Evolutionary conservation across 2,113 vertebrate genomes (phyloP).

Genomic region (Epinephelus lanceolatus): DNA sequence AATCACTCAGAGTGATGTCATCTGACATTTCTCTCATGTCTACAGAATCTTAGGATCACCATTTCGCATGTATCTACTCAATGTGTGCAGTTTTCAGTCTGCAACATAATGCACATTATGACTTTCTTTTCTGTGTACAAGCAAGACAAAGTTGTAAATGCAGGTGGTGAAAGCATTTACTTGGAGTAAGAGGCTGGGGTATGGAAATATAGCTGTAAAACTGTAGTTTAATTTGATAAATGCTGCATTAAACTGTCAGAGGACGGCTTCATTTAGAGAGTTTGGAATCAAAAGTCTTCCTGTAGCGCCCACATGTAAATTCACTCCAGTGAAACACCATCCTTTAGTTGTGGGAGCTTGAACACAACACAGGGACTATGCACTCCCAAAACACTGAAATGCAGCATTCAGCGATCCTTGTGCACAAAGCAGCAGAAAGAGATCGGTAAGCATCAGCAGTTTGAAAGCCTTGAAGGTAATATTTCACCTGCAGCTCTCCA

Average conservation of each 20-base stretch:
- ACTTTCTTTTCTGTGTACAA: background rate
- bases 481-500: constrained; percentile 71
- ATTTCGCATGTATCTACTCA: background rate
- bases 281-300: background rate
- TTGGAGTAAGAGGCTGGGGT: background rate
- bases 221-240: background rate
- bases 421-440: constrained; percentile 65
- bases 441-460: constrained; percentile 69
- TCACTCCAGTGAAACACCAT: rapidly evolving
- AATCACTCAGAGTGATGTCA: constrained; percentile 2
- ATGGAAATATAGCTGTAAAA: background rate
- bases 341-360: background rate
- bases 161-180: background rate
- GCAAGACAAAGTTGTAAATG: background rate
- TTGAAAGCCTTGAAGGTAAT: constrained; percentile 59
- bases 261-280: background rate
- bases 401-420: constrained; percentile 37
- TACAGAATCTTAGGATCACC: background rate
- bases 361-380: constrained; percentile 3
- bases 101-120: background rate
- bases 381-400: constrained; percentile 26
- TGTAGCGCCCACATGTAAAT: background rate
- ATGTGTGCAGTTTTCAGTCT: background rate
- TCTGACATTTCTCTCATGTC: constrained; percentile 2
- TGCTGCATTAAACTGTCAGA: background rate